phyloP scores from a whole-genome alignment of 1,140 invertebrate species.

The Procambarus clarkii region DNA sequence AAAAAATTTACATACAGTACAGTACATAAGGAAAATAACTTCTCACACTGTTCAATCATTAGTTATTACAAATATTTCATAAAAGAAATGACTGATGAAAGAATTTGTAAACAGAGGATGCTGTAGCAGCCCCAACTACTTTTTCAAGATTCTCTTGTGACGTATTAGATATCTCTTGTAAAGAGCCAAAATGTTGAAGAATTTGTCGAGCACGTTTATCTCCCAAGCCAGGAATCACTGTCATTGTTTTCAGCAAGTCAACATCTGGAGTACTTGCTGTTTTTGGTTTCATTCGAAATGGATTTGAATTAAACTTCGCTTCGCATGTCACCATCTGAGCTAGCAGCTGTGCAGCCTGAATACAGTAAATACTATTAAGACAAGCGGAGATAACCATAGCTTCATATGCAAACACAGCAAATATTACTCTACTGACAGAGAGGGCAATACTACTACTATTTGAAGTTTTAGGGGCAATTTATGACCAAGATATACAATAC shows the following conservation, averaged over 20 bases:
- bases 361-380: background rate
- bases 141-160: constrained; percentile 12
- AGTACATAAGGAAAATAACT: background rate
- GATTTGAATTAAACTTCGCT: constrained; percentile 16
- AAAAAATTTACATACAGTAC: background rate
- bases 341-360: constrained; percentile 32
- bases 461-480: too few species aligned
- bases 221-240: constrained; percentile 11
- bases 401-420: background rate
- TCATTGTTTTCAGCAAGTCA: background rate
- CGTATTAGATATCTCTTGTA: constrained; percentile 1
- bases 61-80: background rate
- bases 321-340: constrained; percentile 16
- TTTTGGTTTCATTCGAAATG: constrained; percentile 15
- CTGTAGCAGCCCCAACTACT: constrained; percentile 20
- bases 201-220: constrained; percentile 11
- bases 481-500: too few species aligned
- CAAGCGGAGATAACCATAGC: background rate
- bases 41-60: background rate
- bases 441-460: too few species aligned
- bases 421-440: too few species aligned
- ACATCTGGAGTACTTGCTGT: background rate
- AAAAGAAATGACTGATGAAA: background rate
- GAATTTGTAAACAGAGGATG: constrained; percentile 17
- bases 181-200: constrained; percentile 24